A percentile compares a stretch with the other conserved stretches of the same genome.
These are phyloP conservation scores for Pseudanteris insignis DNA, from an alignment of 2,888 invertebrate species.

Conservation along the genomic window DNA sequence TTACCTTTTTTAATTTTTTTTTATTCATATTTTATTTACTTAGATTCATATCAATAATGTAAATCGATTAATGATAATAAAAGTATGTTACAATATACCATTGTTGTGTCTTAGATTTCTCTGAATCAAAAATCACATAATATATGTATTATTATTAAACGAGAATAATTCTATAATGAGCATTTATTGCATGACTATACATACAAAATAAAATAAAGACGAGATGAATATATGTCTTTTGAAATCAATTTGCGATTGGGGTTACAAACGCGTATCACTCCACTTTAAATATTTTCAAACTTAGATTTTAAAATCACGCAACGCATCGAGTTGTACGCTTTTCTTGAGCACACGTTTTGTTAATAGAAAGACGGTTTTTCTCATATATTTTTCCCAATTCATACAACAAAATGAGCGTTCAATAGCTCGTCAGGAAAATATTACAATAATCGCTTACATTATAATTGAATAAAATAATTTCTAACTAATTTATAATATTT, in stretches of 20 bases:
- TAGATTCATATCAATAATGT: conserved; percentile 19
- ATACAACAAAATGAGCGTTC: too few species aligned
- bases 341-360: conserved; percentile 32
- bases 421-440: too few species aligned
- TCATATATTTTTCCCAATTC: too few species aligned
- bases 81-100: conserved; percentile 25
- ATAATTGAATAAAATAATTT: too few species aligned
- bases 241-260: conserved; percentile 16
- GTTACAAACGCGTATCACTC: conserved; percentile 13
- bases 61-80: too few species aligned
- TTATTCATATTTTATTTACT: conserved; percentile 18
- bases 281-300: conserved; percentile 11
- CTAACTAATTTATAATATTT: too few species aligned
- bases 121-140: conserved; percentile 16
- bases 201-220: conserved; percentile 14
- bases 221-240: too few species aligned
- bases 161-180: conserved; percentile 37
- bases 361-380: too few species aligned
- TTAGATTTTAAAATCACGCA: conserved; percentile 16
- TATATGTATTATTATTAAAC: conserved; percentile 27
- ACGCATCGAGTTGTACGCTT: conserved; percentile 23
- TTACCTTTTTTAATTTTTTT: neutral
- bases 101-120: conserved; percentile 15
- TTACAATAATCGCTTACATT: too few species aligned
- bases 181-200: conserved; percentile 34